Conservation (phyloP, 2,888 invertebrate genomes). For the Cataglyphis cursor region DNA sequence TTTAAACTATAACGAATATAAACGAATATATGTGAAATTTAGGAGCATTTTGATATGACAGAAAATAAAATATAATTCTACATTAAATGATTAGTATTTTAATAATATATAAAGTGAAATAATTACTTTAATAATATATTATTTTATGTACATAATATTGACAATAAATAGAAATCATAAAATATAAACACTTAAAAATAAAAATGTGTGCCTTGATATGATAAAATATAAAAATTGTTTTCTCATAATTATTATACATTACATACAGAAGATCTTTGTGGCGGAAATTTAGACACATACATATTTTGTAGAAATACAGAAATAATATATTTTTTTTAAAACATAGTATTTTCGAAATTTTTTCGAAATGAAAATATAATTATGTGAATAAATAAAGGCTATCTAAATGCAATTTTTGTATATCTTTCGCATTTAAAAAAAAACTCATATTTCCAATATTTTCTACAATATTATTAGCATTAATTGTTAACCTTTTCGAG, state of each 20-base stretch:
- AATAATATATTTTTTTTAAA: neutral
- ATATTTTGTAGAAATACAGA: neutral
- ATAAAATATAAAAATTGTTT: neutral
- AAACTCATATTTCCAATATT: neutral
- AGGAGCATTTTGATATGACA: neutral
- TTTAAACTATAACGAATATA: neutral
- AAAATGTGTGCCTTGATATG: neutral
- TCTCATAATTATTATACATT: neutral
- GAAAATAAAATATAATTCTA: neutral
- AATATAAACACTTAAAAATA: neutral
- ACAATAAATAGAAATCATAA: neutral
- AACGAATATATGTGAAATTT: neutral
- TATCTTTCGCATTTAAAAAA: neutral
- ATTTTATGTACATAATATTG: neutral
- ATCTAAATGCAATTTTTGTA: conserved; percentile 1
- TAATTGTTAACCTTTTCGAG: neutral
- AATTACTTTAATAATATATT: neutral
- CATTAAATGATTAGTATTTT: neutral
- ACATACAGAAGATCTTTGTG: neutral
- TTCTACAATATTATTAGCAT: neutral
- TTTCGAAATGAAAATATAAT: neutral
- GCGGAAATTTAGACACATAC: neutral
- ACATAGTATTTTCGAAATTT: neutral
- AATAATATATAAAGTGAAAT: neutral
- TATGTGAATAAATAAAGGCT: neutral